phyloP scores from a whole-genome alignment of 2,888 invertebrate species.

The Tineola bisselliella region DNA sequence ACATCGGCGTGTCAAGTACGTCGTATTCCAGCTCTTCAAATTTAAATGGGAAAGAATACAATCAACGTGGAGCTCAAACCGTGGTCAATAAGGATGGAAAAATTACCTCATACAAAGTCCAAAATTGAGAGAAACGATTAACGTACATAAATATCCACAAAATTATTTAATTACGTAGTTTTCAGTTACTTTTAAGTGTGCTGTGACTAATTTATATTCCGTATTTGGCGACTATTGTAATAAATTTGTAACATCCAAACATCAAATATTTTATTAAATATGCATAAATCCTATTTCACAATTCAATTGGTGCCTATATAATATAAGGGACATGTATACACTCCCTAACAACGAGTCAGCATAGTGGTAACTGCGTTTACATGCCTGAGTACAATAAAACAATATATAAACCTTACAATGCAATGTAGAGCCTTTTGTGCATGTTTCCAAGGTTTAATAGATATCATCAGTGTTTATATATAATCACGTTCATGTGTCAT shows the following conservation, averaged over 20 bases:
- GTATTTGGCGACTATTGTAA: neutral
- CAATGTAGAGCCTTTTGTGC: neutral
- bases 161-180: neutral
- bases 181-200: neutral
- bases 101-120: slow-evolving; percentile 69
- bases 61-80: slow-evolving; percentile 70
- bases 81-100: slow-evolving; percentile 79
- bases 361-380: too few relatives aligned
- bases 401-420: too few relatives aligned
- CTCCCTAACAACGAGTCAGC: too few relatives aligned
- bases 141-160: too few relatives aligned
- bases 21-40: slow-evolving; percentile 69
- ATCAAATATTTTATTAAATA: slow-evolving; percentile 13
- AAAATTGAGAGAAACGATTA: slow-evolving; percentile 25
- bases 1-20: slow-evolving; percentile 70
- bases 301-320: neutral
- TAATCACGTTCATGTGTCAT: slow-evolving; percentile 3
- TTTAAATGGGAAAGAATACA: slow-evolving; percentile 67
- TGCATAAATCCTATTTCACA: neutral
- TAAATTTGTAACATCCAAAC: neutral
- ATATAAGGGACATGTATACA: too few relatives aligned
- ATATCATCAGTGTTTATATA: slow-evolving; percentile 31
- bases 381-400: too few relatives aligned
- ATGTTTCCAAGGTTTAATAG: slow-evolving; percentile 36
- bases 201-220: neutral